A percentile compares a stretch with the other conserved stretches of the same genome.
Conservation (phyloP, 2,888 invertebrate genomes). For the Nesidiocoris tenuis region DNA sequence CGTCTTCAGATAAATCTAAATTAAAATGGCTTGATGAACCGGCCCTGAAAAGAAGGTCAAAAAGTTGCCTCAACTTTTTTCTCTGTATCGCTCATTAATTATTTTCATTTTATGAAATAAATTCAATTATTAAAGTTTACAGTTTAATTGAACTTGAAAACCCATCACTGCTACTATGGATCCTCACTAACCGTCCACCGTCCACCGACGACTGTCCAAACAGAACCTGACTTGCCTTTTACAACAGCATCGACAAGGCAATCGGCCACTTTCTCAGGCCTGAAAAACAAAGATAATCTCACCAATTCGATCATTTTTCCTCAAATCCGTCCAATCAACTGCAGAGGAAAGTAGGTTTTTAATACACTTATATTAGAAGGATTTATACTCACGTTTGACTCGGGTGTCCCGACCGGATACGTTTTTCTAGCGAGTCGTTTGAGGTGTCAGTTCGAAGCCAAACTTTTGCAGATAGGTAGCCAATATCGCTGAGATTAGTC, state of each 20-base stretch:
- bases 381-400: neutral
- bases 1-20: no score
- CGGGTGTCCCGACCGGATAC: neutral
- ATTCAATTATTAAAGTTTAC: no score
- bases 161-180: no score
- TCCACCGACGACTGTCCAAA: constrained; percentile 15
- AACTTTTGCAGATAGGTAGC: neutral
- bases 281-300: no score
- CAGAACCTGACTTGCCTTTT: constrained; percentile 11
- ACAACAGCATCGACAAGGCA: constrained; percentile 7
- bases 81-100: no score
- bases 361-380: no score
- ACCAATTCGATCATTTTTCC: neutral
- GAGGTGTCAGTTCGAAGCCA: constrained; percentile 1
- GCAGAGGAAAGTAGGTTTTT: no score
- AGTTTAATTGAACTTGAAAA: no score
- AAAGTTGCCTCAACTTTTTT: no score
- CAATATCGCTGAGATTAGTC: neutral
- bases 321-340: neutral
- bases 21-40: no score
- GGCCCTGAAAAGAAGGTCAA: no score
- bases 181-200: neutral
- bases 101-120: no score
- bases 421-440: neutral
- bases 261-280: constrained; percentile 14